phyloP scores from a whole-genome alignment of 2,797 vertebrate genomes.

The Hydrophis major region DNA sequence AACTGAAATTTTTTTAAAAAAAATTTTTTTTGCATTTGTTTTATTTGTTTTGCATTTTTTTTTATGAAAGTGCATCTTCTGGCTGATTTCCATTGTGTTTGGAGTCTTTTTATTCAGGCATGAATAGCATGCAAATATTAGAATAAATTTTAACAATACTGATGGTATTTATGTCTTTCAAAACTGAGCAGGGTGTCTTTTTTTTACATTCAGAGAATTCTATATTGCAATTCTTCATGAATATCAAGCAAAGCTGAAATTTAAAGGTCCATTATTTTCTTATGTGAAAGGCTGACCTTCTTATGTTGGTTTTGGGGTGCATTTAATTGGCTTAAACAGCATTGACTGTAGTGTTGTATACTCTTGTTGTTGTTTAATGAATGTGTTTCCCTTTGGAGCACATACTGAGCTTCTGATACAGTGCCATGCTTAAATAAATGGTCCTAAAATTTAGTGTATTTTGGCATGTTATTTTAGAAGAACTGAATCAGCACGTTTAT shows the following conservation, averaged over 20 bases:
- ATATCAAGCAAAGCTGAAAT: conserved; percentile 28
- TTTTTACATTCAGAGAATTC: not conserved
- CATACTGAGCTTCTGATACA: conserved; percentile 57
- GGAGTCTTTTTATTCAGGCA: conserved; percentile 38
- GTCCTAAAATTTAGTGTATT: conserved; percentile 34
- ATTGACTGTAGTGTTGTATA: not conserved
- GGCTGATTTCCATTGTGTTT: conserved; percentile 28
- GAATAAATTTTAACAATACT: conserved; percentile 4
- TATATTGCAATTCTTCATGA: conserved; percentile 53
- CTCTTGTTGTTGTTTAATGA: conserved; percentile 14
- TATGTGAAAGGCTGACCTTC: conserved; percentile 2
- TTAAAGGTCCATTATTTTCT: conserved; percentile 19
- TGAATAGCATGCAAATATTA: conserved; percentile 38
- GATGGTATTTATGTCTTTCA: conserved; percentile 50
- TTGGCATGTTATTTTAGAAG: conserved; percentile 22
- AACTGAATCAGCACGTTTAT: not conserved
- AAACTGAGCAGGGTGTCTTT: conserved; percentile 31
- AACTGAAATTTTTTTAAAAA: not conserved
- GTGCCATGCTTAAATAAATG: conserved; percentile 60
- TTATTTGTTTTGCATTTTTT: not conserved
- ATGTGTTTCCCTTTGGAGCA: conserved; percentile 41
- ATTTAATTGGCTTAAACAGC: conserved; percentile 10
- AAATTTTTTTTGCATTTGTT: not conserved
- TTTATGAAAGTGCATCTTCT: not conserved
- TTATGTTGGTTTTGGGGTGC: conserved; percentile 32